A percentile compares a stretch with the other conserved stretches of the same genome.
Evolutionary conservation across 2,888 invertebrate genomes (phyloP).

Genomic region (Phytoseiulus persimilis): DNA sequence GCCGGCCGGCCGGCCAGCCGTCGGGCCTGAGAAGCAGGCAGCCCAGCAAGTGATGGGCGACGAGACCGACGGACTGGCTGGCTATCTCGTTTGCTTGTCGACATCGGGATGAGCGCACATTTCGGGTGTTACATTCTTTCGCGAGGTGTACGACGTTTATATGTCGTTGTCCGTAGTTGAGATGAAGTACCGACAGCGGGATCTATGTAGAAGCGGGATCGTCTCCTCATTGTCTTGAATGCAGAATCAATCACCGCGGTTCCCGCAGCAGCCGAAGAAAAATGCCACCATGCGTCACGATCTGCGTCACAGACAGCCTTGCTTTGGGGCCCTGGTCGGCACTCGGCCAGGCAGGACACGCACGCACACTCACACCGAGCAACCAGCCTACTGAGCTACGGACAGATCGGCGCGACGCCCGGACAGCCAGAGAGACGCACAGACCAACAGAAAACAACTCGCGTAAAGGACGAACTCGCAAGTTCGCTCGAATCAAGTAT

Average conservation of each 20-base stretch:
- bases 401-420: background rate
- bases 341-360: background rate
- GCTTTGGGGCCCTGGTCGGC: background rate
- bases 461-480: too few species aligned
- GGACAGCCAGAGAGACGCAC: background rate
- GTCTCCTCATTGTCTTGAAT: background rate
- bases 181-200: background rate
- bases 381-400: background rate
- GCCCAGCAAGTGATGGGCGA: background rate
- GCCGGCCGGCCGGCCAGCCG: background rate
- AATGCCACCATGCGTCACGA: conserved; percentile 5
- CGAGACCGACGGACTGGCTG: background rate
- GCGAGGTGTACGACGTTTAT: background rate
- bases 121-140: background rate
- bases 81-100: background rate
- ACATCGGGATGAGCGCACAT: background rate
- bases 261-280: background rate
- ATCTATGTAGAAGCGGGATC: background rate
- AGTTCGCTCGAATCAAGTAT: too few species aligned
- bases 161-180: background rate
- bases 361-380: background rate
- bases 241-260: background rate
- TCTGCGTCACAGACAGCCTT: conserved; percentile 5
- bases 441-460: background rate
- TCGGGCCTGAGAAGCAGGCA: background rate